Percentiles rank a stretch among this genome's conserved stretches.
phyloP scores from a whole-genome alignment of 2,888 invertebrate species.

The Glaucopsyche alexis region DNA sequence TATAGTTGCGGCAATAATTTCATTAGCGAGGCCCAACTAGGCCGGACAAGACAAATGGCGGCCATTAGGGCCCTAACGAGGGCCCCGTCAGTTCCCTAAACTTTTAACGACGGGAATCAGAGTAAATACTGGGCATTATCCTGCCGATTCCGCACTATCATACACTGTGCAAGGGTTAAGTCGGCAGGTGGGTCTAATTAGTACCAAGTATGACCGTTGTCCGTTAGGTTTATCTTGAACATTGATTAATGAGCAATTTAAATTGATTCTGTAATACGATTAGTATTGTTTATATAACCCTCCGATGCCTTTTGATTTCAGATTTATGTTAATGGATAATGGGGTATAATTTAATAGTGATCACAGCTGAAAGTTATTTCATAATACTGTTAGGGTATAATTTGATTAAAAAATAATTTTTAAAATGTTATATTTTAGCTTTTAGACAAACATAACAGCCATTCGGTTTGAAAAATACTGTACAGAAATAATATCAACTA shows the following conservation, averaged over 20 bases:
- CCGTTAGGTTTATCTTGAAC: background rate
- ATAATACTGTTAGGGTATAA: too few relatives aligned
- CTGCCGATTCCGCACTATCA: constrained; percentile 76
- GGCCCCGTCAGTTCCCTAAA: constrained; percentile 78
- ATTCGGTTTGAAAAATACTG: too few relatives aligned
- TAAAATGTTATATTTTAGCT: too few relatives aligned
- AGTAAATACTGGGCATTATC: constrained; percentile 77
- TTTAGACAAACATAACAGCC: too few relatives aligned
- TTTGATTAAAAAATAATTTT: too few relatives aligned
- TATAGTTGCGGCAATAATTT: constrained; percentile 81
- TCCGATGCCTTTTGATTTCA: background rate
- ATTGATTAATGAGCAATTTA: background rate
- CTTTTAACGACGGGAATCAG: constrained; percentile 80
- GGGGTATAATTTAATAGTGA: background rate
- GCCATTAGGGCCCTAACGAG: constrained; percentile 75
- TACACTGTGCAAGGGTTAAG: constrained; percentile 66
- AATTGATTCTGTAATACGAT: constrained; percentile 10
- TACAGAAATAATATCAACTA: too few relatives aligned
- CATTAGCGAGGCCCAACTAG: constrained; percentile 79
- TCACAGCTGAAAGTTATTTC: background rate
- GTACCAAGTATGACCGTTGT: constrained; percentile 30
- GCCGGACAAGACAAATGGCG: constrained; percentile 80
- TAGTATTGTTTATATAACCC: constrained; percentile 9
- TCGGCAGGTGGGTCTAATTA: constrained; percentile 54
- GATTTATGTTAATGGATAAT: background rate